Conservation (phyloP, 2,113 vertebrate species). For the Addax nasomaculatus region DNA sequence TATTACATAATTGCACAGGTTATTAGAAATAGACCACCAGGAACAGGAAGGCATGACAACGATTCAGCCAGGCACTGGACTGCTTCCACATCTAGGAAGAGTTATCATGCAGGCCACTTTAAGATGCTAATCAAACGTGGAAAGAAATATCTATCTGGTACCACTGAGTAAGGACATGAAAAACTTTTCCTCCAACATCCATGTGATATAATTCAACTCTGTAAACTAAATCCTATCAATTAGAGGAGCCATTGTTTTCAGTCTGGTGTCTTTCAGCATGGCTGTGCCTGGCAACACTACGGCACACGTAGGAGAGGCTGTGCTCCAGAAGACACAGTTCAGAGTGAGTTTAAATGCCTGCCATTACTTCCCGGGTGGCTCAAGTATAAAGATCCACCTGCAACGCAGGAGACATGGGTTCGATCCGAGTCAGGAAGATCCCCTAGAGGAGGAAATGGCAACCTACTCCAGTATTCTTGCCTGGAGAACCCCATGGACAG, state of each 20-base stretch:
- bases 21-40: conserved; percentile 57
- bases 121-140: conserved; percentile 2
- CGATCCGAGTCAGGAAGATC: not conserved
- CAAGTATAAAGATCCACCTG: not conserved
- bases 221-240: not conserved
- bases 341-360: conserved; percentile 32
- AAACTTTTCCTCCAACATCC: not conserved
- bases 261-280: not conserved
- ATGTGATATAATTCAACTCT: not conserved
- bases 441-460: not conserved
- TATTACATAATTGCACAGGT: conserved; percentile 21
- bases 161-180: not conserved
- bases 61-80: conserved; percentile 43
- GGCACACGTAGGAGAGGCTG: not conserved
- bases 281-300: not conserved
- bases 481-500: not conserved
- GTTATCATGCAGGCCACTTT: conserved; percentile 38
- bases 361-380: not conserved
- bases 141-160: conserved; percentile 39
- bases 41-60: conserved; percentile 46
- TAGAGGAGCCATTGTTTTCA: not conserved
- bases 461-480: not conserved
- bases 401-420: not conserved
- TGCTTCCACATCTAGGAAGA: conserved; percentile 42
- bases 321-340: conserved; percentile 38